Conservation (phyloP, 1,140 invertebrate species). For the Lysiphlebus fabarum region DNA sequence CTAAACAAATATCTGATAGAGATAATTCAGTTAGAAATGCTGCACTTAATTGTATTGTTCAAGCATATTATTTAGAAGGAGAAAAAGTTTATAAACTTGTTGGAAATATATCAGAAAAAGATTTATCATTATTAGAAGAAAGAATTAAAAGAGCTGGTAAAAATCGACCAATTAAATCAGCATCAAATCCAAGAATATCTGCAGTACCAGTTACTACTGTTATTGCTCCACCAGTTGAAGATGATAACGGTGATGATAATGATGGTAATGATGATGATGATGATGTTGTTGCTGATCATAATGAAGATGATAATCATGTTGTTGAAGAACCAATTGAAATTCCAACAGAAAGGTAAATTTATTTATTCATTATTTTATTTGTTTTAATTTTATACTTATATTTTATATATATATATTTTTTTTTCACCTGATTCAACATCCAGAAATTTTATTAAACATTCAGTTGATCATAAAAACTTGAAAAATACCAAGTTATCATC, state of each 20-base stretch:
- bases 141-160: slow-evolving; percentile 86
- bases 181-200: slow-evolving; percentile 35
- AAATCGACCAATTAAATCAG: slow-evolving; percentile 59
- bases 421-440: too few relatives aligned
- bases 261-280: slow-evolving; percentile 43
- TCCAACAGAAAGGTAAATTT: slow-evolving; percentile 22
- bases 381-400: slow-evolving; percentile 13
- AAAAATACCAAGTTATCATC: too few relatives aligned
- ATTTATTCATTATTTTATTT: slow-evolving; percentile 15
- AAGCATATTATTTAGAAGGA: slow-evolving; percentile 86
- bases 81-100: slow-evolving; percentile 89
- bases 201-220: slow-evolving; percentile 44
- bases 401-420: too few relatives aligned
- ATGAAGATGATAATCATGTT: slow-evolving; percentile 25
- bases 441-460: too few relatives aligned
- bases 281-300: slow-evolving; percentile 15
- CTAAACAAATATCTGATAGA: slow-evolving; percentile 89
- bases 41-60: slow-evolving; percentile 89
- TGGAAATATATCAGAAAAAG: slow-evolving; percentile 81
- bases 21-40: slow-evolving; percentile 96
- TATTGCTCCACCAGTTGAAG: slow-evolving; percentile 43
- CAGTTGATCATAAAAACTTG: too few relatives aligned
- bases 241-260: slow-evolving; percentile 42
- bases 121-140: slow-evolving; percentile 89
- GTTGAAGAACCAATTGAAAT: slow-evolving; percentile 20